phyloP scores from a whole-genome alignment of 2,888 invertebrate species.

The Cybosia mesomella region DNA sequence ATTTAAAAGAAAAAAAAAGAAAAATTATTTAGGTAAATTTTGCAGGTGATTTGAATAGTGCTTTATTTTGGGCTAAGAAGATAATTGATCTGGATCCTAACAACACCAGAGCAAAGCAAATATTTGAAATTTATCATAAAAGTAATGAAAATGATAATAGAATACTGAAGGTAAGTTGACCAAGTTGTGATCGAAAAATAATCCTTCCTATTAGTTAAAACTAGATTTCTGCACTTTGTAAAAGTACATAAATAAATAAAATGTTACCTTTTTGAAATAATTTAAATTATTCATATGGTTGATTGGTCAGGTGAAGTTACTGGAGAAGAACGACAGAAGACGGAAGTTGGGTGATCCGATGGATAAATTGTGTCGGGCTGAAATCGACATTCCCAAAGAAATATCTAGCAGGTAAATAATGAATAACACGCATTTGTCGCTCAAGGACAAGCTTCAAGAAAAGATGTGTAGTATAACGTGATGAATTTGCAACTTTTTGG shows the following conservation, averaged over 20 bases:
- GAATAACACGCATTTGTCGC: background rate
- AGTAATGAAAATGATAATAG: background rate
- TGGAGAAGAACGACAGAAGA: background rate
- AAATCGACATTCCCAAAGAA: slow-evolving; percentile 8
- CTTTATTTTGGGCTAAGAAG: background rate
- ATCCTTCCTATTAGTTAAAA: background rate
- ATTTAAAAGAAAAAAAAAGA: too few relatives aligned
- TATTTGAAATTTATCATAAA: slow-evolving; percentile 2
- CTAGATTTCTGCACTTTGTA: background rate
- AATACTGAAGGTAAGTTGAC: background rate
- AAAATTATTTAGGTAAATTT: too few relatives aligned
- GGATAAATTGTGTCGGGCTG: slow-evolving; percentile 3
- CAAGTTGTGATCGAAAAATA: background rate
- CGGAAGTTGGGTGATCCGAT: background rate
- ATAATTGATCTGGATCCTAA: slow-evolving; percentile 3
- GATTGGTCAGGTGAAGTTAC: background rate
- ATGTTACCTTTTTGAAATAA: too few relatives aligned
- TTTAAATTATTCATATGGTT: too few relatives aligned
- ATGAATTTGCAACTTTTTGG: too few relatives aligned
- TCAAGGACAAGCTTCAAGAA: too few relatives aligned
- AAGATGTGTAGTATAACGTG: too few relatives aligned
- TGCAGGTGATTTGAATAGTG: background rate
- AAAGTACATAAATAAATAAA: too few relatives aligned
- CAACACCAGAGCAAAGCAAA: background rate
- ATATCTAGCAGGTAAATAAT: slow-evolving; percentile 10